Conservation (phyloP, 2,113 vertebrate genomes). For the Solenodon paradoxus region DNA sequence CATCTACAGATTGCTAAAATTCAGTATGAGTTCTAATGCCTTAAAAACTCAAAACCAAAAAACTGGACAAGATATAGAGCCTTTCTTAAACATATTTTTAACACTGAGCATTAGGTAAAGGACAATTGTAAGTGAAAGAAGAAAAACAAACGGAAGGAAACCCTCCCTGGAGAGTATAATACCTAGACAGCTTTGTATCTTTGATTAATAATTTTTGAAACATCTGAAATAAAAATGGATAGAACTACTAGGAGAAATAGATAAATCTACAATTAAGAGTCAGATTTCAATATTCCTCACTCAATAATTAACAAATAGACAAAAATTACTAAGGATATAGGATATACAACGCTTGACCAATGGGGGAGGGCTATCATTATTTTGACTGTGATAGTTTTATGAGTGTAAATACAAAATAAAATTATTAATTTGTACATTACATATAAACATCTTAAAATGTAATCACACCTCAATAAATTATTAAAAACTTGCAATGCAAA, state of each 20-base stretch:
- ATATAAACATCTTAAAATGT: background rate
- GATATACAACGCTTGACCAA: background rate
- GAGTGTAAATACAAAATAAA: background rate
- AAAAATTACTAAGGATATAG: background rate
- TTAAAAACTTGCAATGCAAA: conserved; percentile 22
- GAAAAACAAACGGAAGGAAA: background rate
- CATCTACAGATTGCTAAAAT: background rate
- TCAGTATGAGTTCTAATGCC: background rate
- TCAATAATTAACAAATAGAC: background rate
- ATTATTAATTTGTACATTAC: background rate
- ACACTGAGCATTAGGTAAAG: background rate
- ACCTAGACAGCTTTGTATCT: no score
- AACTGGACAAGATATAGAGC: background rate
- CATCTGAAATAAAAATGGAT: background rate
- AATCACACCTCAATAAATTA: background rate
- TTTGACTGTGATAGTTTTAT: background rate
- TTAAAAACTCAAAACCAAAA: background rate
- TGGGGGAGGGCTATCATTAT: background rate
- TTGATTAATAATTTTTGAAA: background rate
- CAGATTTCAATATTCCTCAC: background rate
- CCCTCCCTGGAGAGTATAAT: background rate
- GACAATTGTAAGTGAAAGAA: background rate
- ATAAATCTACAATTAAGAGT: background rate
- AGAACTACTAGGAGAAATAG: background rate
- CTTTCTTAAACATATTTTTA: background rate